Base-by-base conservation (phyloP, 2,888 invertebrate genomes). In the Acanthosepion pharaonis region DNA sequence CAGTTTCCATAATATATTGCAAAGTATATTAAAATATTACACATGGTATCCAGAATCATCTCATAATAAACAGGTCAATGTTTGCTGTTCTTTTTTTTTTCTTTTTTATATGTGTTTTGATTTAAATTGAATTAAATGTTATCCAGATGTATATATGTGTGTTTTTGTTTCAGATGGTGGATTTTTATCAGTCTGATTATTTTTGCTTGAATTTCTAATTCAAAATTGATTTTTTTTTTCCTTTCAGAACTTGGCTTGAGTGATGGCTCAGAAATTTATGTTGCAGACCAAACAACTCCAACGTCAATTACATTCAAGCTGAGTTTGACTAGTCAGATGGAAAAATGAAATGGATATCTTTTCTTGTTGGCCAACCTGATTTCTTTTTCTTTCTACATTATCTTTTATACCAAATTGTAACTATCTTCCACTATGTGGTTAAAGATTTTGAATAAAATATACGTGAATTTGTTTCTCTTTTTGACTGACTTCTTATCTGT, bases 211-310 rank as follows among this genome's bases (percentile, higher is more conserved):
- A 11, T 51, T 51, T 51, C 42, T 51, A 11, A 15, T 51, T 51
- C 51, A 51, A 51, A 15, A 51, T 51, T 51, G 8, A 11, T 51
- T 51, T 64, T 48, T 59, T 59, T 92, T 95, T 95, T 94, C 94
- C 55, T 96, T 97, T 94, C 97, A 98, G 99, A 99, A 96, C 98
- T 99, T 95, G 99, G 98, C 5, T 97, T 99, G 48, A 98, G 97
- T 95, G 98, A 99, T 97, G 99, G 99, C 0, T 98, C 98, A 94
- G 98, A 99, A 97, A 98, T 99, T 94, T 98, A 99, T 96, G 99
- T 99, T 2, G 99, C 99, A 0, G 99, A 99, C 98, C 98, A 98
- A 48, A 99, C 99, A 8, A 98, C 98, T 11, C 99, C 99, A 9
- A 96, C 96, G 53, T 96, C 97, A 18, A 96, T 97, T 78, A 97